Evolutionary conservation across 35 echinoderm and acorn worm genomes (phyloP), one percentile per base, ranked within the genome.

Genomic region (Acanthaster planci): DNA sequence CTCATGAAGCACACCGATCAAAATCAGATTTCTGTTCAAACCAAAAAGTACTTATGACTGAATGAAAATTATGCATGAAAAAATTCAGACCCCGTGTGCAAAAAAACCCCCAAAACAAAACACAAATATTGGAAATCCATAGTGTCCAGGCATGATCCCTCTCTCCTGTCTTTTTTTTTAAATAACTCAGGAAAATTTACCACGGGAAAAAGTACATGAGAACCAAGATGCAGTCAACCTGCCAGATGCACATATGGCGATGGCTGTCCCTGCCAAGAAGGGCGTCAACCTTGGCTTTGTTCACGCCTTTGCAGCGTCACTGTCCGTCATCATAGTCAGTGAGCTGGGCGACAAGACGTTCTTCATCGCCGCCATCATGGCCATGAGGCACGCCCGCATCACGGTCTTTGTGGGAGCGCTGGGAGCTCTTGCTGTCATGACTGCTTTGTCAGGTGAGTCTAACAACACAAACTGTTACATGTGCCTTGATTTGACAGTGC

Each of bases 341-440:
- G 96, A 99, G 83, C 84, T 99, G 0, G 96, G 92, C 9, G 92
- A 94, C 52, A 99, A 94, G 67, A 94, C 96, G 15, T 99, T 99
- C 80, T 99, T 99, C 55, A 94, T 94, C 29, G 96, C 96, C 40
- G 96, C 96, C 29, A 99, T 99, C 44, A 99, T 99, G 96, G 96
- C 96, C 5, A 99, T 99, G 96, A 81, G 96, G 44, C 92, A 99
- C 60, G 27, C 86, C 22, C 87, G 96, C 42, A 51, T 99, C 27
- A 99, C 96, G 21, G 85, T 99, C 15, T 99, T 99, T 55, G 54
- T 76, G 52, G 96, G 92, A 40, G 96, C 96, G 5, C 55, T 99
- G 22, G 75, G 80, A 12, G 92, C 92, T 4, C 86, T 94, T 17
- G 88, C 91, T 55, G 81, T 99, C 22, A 99, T 99, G 96, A 99